phyloP scores from a whole-genome alignment of 2,113 vertebrate genomes.

The Halichoeres trimaculatus region DNA sequence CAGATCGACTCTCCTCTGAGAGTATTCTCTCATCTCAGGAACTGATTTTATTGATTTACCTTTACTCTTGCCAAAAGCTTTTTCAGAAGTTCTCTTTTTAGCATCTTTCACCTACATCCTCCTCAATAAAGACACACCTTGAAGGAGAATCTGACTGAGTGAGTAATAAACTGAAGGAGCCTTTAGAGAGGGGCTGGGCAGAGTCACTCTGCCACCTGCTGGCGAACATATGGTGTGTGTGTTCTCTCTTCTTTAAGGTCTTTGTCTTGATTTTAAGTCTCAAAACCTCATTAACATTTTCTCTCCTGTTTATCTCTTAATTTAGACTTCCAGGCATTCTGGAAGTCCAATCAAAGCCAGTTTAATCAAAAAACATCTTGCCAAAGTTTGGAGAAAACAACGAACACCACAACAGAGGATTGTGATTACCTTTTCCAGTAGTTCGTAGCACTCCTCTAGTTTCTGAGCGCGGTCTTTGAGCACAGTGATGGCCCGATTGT shows the following conservation, averaged over 20 bases:
- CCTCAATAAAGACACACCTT: background rate
- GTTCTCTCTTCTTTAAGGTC: background rate
- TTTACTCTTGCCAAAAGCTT: background rate
- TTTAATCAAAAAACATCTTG: no score
- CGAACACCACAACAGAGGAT: background rate
- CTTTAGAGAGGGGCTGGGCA: background rate
- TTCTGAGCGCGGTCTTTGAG: conserved; percentile 92
- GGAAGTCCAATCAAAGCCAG: no score
- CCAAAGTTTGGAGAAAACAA: background rate
- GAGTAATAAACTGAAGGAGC: conserved; percentile 8
- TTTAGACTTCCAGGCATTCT: background rate
- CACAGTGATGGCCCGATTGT: conserved; percentile 88
- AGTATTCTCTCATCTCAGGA: background rate
- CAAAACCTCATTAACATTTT: background rate
- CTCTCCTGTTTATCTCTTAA: background rate
- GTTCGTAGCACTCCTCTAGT: conserved; percentile 95
- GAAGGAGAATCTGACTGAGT: background rate
- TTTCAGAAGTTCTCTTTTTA: background rate
- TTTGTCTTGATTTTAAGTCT: background rate
- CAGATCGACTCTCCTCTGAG: background rate
- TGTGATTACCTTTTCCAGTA: conserved; percentile 91
- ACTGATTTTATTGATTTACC: background rate
- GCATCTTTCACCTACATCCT: background rate
- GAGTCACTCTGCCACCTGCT: conserved; percentile 70
- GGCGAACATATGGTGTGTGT: conserved; percentile 13